Base-by-base conservation (phyloP, 2,113 vertebrate species). In the Chiloscyllium plagiosum region DNA sequence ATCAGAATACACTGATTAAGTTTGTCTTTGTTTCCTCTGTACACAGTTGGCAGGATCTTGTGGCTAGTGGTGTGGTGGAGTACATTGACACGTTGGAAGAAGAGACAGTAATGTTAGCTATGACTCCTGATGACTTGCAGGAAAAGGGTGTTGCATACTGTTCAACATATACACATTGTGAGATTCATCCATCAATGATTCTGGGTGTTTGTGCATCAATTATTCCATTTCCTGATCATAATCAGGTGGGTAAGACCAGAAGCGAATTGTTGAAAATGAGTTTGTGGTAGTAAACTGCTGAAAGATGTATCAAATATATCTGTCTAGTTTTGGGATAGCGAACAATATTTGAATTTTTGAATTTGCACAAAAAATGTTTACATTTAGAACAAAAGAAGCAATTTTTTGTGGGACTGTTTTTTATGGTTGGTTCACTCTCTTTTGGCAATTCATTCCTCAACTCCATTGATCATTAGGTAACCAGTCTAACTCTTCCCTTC, bases 121-220 rank as follows among this genome's bases (percentile, higher is more conserved):
- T 99, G 99, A 99, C 99, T 96, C 99, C 99, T 0, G 99, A 99
- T 96, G 99, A 99, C 96, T 98, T 99, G 95, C 99, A 99, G 97
- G 99, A 99, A 97, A 99, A 99, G 96, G 99, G 99, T 33, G 99
- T 99, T 93, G 99, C 99, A 0, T 99, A 99, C 56, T 99, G 99
- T 96, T 99, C 99, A 70, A 99, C 99, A 0, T 99, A 99, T 87
- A 99, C 99, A 0, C 99, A 99, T 96, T 99, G 99, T 96, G 99
- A 99, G 97, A 99, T 99, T 96, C 99, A 99, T 95, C 99, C 99
- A 0, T 99, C 99, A 12, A 99, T 99, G 99, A 99, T 99, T 97
- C 98, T 99, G 47, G 99, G 99, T 94, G 99, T 99, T 7, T 99
- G 99, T 96, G 99, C 99, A 0, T 99, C 99, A 72, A 99, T 99